Conservation (phyloP, 2,113 vertebrate species). For the Varanus salvator region DNA sequence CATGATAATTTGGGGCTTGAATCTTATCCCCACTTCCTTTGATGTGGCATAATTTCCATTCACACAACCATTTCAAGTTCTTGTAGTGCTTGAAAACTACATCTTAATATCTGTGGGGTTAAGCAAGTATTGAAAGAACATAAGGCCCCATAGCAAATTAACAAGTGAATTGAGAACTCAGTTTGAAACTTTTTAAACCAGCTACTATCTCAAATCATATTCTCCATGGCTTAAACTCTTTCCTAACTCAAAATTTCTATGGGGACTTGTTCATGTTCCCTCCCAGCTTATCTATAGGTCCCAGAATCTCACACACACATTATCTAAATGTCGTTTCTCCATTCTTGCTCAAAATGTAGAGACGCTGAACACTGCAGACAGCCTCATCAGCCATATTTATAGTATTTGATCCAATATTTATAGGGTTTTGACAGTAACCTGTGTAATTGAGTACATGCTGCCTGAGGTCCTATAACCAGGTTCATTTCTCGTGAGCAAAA, state of each 20-base stretch:
- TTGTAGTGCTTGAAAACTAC: not conserved
- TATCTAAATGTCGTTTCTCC: not conserved
- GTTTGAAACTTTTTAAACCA: not conserved
- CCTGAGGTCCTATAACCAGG: no score
- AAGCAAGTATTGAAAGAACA: not conserved
- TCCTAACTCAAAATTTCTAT: not conserved
- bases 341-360: not conserved
- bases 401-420: not conserved
- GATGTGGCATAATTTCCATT: not conserved
- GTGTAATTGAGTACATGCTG: not conserved
- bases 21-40: not conserved
- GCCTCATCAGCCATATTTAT: not conserved
- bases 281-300: conserved; percentile 12
- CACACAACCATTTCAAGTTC: not conserved
- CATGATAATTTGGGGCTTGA: not conserved
- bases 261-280: not conserved
- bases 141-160: not conserved
- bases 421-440: not conserved
- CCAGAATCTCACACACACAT: not conserved
- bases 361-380: not conserved
- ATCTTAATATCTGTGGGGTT: not conserved
- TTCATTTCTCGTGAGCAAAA: not conserved
- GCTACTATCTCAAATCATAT: not conserved
- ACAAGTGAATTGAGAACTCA: not conserved
- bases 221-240: not conserved